Conservation (phyloP, 2,888 invertebrate species). For the Zonitis immaculata region DNA sequence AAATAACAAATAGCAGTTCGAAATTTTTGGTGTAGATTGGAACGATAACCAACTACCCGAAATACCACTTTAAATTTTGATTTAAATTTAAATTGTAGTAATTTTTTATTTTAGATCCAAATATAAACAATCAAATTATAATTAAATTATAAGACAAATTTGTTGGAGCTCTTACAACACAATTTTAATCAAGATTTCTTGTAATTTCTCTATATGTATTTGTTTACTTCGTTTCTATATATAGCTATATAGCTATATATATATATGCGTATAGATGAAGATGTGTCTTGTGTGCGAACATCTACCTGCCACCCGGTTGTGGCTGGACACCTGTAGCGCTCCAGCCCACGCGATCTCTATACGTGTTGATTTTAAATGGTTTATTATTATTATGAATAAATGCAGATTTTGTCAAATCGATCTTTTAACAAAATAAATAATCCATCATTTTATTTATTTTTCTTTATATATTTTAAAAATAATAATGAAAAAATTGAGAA, state of each 20-base stretch:
- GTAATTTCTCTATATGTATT: not conserved
- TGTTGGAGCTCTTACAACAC: too few species aligned
- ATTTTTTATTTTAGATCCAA: too few species aligned
- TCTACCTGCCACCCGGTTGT: constrained; percentile 38
- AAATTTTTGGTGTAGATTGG: constrained; percentile 29
- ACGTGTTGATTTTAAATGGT: constrained; percentile 39
- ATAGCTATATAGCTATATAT: not conserved
- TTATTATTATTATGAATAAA: constrained; percentile 35
- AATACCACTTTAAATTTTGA: constrained; percentile 40
- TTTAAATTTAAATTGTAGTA: constrained; percentile 38
- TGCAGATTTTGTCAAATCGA: too few species aligned
- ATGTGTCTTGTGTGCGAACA: constrained; percentile 38
- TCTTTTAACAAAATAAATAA: too few species aligned
- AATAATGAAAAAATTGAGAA: too few species aligned
- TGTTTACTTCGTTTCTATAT: not conserved
- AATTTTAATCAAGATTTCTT: too few species aligned
- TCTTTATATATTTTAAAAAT: not conserved
- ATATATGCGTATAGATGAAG: constrained; percentile 31
- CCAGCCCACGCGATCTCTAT: constrained; percentile 41
- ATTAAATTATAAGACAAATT: constrained; percentile 46
- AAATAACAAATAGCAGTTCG: constrained; percentile 48
- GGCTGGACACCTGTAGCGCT: constrained; percentile 32
- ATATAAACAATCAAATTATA: constrained; percentile 42
- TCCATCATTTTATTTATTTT: too few species aligned
- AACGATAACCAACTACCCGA: constrained; percentile 39